Evolutionary conservation across 1,140 invertebrate species (phyloP), one percentile per base, ranked within the genome.

Genomic region (Apis florea): DNA sequence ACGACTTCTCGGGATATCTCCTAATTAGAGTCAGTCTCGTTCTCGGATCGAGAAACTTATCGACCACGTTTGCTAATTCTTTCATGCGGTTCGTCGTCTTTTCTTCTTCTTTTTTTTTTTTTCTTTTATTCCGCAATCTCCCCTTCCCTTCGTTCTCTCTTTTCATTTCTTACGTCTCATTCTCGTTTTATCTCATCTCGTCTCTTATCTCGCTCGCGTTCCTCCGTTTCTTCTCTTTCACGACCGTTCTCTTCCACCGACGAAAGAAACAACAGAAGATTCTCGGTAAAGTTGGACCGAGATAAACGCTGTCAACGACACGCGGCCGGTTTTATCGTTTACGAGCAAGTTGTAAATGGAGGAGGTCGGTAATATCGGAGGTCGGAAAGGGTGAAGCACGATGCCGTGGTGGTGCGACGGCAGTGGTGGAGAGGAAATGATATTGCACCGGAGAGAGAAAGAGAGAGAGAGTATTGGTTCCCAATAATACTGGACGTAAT

Each of bases 401-500:
- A 26, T 10, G 26, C 40, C 53, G 40, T 21, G 47, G 31, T 12
- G 26, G 8, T 24, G 40, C 26, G n/a, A 17, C 61, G 2, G 15
- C 26, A 8, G 24, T 15, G 17, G 47, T 6, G 31, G 47, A 71
- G 68, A 73, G 77, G 63, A 68, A 79, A 67, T 54, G 61, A 83
- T 72, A 83, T 66, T 67, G 77, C 24, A 10, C 15, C 53, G 31
- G 58, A 63, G 49, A 58, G 19, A 15, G 24, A n/a, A n/a, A n/a
- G n/a, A n/a, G n/a, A n/a, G n/a, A n/a, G n/a, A 58, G 19, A 15
- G 24, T 75, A 81, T 75, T 75, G 79, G 72, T 81, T 81, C 72
- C 79, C 79, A 72, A 81, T 81, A 75, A 26, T 53, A 68, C 61
- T 68, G 63, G 54, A 81, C 63, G 79, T 75, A 81, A 81, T 81